These are phyloP conservation scores for Penaeus monodon DNA, from an alignment of 2,888 invertebrate species.

Conservation along the genomic window DNA sequence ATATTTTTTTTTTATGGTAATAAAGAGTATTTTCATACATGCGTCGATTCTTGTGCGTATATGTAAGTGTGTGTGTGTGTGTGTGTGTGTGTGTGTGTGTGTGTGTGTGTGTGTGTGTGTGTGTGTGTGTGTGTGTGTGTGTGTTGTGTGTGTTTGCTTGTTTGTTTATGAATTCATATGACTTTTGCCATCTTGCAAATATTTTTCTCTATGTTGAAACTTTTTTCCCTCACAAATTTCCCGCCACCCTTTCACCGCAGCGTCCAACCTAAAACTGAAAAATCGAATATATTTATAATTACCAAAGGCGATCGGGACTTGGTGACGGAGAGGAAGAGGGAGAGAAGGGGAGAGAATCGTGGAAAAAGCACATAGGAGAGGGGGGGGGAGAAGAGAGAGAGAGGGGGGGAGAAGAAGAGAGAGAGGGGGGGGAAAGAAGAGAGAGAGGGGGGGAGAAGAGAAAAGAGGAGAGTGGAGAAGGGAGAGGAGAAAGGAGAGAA, in stretches of 20 bases:
- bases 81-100: no score
- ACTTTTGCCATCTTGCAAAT: not conserved
- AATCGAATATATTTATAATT: no score
- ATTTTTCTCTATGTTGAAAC: not conserved
- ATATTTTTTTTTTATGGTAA: no score
- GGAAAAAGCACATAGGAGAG: not conserved
- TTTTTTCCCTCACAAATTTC: not conserved
- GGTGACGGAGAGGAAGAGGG: constrained; percentile 2
- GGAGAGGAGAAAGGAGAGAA: not conserved
- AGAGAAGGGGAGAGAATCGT: not conserved
- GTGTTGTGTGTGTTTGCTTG: not conserved
- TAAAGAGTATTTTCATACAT: no score
- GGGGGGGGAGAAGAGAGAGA: not conserved
- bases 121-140: no score
- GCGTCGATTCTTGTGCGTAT: no score
- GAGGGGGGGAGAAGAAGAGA: not conserved
- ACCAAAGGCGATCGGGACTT: not conserved
- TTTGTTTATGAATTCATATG: constrained; percentile 2
- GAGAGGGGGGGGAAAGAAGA: not conserved
- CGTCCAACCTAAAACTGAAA: no score
- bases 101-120: no score
- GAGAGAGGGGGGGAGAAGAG: not conserved
- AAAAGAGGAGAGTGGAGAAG: not conserved
- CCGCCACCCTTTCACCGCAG: not conserved
- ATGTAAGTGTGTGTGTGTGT: no score